Base-by-base conservation (phyloP, 2,888 invertebrate genomes). In the Hypsopygia costalis region DNA sequence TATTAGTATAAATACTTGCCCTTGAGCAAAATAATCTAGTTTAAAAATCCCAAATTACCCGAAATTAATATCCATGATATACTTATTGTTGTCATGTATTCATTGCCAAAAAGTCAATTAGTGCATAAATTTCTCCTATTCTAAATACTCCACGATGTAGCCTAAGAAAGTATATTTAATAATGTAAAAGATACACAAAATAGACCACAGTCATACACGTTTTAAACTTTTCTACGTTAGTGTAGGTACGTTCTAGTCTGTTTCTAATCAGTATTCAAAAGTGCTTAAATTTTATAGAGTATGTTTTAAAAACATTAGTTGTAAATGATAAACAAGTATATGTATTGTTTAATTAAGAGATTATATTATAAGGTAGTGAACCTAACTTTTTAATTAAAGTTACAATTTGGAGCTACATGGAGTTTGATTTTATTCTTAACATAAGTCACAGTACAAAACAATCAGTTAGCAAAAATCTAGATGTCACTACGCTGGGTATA, bases 261-360 rank as follows among this genome's bases (percentile, higher is more conserved):
- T 40, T 46, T 44, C 38, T 40, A 45, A 35, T 40, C 33, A 44
- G 52, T 25, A 25, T 8, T 25, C 51, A 33, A 63, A 60, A 66
- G 62, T 62, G 73, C 71, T 74, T 77, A 52, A 50, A 60, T 57
- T 46, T 51, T 63, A 63, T 60, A 63, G 52, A 69, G 58, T 70
- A 79, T 81, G 81, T 83, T 81, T 77, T 53, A 66, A 75, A 81
- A 79, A 81, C 80, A 74, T 69, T 72, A 65, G 65, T 53, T 80
- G 76, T 63, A 76, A 79, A 60, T 58, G 69, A 67, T 67, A 56
- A 75, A 74, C 63, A 67, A 73, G 70, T 67, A 68, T 62, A 60
- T 69, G 58, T 72, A 64, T 55, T 44, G 50, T 56, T 70, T 69
- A 68, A 53, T 59, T 67, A 70, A 68, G 63, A 58, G 38, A 66